Percentiles rank a stretch among this genome's conserved stretches.
These are phyloP conservation scores for Macrophya alboannulata DNA, from an alignment of 2,888 invertebrate species.

Conservation along the genomic window DNA sequence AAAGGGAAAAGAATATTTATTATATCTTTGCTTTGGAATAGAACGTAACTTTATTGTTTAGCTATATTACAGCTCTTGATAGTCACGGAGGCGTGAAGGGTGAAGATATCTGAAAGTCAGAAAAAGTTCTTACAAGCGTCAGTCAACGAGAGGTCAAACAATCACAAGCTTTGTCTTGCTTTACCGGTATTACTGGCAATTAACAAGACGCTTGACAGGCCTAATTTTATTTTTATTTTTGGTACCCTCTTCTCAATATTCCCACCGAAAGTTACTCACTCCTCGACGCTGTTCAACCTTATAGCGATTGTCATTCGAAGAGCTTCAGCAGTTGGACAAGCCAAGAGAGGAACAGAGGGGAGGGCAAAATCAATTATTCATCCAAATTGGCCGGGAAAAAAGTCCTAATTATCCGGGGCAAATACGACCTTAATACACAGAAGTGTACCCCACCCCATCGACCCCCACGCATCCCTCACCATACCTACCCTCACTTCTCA, in stretches of 20 bases:
- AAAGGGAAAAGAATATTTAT: neutral
- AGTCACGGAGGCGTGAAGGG: slow-evolving; percentile 25
- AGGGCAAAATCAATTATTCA: slow-evolving; percentile 56
- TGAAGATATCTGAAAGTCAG: slow-evolving; percentile 9
- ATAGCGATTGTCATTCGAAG: slow-evolving; percentile 77
- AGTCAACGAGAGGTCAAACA: slow-evolving; percentile 43
- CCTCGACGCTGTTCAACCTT: slow-evolving; percentile 40
- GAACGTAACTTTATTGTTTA: neutral
- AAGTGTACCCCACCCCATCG: slow-evolving; percentile 70
- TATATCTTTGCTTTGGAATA: neutral
- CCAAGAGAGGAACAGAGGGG: slow-evolving; percentile 55
- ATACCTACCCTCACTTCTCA: slow-evolving; percentile 53
- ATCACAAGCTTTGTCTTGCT: slow-evolving; percentile 34
- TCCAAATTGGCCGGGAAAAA: slow-evolving; percentile 56
- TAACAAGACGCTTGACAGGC: slow-evolving; percentile 37
- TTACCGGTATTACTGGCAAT: slow-evolving; percentile 48
- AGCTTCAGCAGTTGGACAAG: slow-evolving; percentile 66
- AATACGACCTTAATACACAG: slow-evolving; percentile 79
- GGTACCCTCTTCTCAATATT: slow-evolving; percentile 59
- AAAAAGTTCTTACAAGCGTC: slow-evolving; percentile 11
- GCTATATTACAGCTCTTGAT: slow-evolving; percentile 7
- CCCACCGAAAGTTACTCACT: slow-evolving; percentile 43
- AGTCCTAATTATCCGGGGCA: slow-evolving; percentile 80
- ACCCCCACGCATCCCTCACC: slow-evolving; percentile 61
- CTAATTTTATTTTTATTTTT: slow-evolving; percentile 69